Evolutionary conservation across 2,888 invertebrate genomes (phyloP), one percentile per base, ranked within the genome.

Genomic region (Dynastes maya): DNA sequence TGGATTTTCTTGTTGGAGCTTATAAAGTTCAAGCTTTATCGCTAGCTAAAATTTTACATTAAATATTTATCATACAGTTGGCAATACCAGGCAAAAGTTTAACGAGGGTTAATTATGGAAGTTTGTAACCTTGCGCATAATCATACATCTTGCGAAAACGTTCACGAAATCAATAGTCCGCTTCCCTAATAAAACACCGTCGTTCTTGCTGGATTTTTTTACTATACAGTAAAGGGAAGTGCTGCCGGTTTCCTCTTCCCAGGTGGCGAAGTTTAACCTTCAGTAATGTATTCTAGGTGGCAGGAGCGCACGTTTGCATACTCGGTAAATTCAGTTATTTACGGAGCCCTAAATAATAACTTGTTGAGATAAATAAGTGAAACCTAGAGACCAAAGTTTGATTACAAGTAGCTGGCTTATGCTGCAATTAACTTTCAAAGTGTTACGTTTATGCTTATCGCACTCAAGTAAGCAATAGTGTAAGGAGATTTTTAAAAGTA

Each of bases 261-360:
- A 8, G 65, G 8, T 45, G 71, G 40, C 2, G 37, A 71, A 55
- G 6, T 55, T 71, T 55, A 16, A 37, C 55, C 55, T 55, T 55
- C 55, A 13, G 29, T 55, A 71, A 55, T 71, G 37, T 55, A 37
- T 16, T 53, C 55, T 55, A 71, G 53, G 13, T 32, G 16, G n/a
- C 13, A 53, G 13, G 53, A 53, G 70, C 53, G 32, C 13, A 13
- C 53, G 37, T 22, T 71, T 71, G 29, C 55, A 55, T 49, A 32
- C 32, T 37, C 55, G 71, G n/a, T 16, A 37, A 16, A 45, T 67
- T 49, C 53, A 70, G 51, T 70, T 53, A 70, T 29, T 70, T n/a
- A 29, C 53, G 5, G 32, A 13, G 53, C 40, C 53, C 8, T 71
- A 71, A 55, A 55, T 71, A 71, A 71, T 71, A 55, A 55, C 65